Base-by-base conservation (phyloP, 2,797 vertebrate genomes). In the Dendrocincla tyrannina region DNA sequence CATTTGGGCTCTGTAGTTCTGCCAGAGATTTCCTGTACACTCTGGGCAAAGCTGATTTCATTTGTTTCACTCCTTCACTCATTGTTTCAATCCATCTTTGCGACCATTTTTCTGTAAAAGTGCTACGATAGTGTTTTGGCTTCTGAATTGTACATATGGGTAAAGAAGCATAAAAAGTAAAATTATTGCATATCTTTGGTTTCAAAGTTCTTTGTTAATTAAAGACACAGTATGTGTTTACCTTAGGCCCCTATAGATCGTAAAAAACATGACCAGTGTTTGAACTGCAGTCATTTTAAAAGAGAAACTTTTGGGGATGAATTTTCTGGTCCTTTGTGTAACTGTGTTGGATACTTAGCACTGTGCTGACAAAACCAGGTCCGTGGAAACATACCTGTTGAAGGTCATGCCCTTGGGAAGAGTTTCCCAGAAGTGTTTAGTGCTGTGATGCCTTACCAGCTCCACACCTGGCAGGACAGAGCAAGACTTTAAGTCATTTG, bases 371-470 rank as follows among this genome's bases (percentile, higher is more conserved):
- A 84, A 94, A 96, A 92, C 55, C 50, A 85, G 47, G 52, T 78
- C 49, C 79, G 72, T 97, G 91, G 67, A 82, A 96, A 49, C 32
- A 12, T 15, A 2, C 2, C 7, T 14, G 8, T 67, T 85, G 85
- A 92, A 94, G 76, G 87, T 72, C 41, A 13, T 93, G 74, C 81
- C 60, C 73, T 47, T 95, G 87, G 78, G 70, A 95, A 82, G 75
- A 85, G 77, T 90, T 97, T 97, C 86, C 79, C 83, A 42, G 32
- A 32, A 79, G 20, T 3, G 1, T 80, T 53, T 39, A 88, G 41
- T 66, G 42, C 74, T 79, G 32, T 47, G 7, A 19, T 16, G 3
- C n/a, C 62, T 83, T 60, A 60, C 64, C 41, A 60, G 30, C 66
- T 75, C 47, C 2, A 2, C 32, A 32, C 7, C 30, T 80, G 44